phyloP scores from a whole-genome alignment of 2,113 vertebrate species.

The Lanius collurio region DNA sequence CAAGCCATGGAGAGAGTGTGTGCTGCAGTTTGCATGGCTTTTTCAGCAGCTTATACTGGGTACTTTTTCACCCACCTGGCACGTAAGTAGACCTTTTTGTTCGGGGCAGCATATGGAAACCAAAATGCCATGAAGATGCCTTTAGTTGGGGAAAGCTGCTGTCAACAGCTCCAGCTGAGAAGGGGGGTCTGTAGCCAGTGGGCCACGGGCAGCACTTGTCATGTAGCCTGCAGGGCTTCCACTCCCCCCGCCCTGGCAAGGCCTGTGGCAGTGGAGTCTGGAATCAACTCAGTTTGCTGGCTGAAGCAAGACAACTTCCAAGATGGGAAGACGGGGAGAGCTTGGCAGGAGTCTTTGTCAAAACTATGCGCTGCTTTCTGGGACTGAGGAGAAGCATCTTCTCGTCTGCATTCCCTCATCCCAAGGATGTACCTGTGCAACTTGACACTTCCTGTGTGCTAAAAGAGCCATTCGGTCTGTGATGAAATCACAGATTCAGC shows the following conservation, averaged over 20 bases:
- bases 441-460: too few relatives aligned
- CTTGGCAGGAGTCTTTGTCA: not conserved
- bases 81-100: not conserved
- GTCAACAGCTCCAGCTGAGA: not conserved
- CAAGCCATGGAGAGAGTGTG: not conserved
- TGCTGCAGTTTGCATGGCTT: not conserved
- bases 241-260: rapidly evolving
- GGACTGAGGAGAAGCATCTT: too few relatives aligned
- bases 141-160: not conserved
- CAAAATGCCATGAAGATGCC: not conserved
- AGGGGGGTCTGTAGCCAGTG: not conserved
- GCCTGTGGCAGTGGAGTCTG: not conserved
- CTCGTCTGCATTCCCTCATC: too few relatives aligned
- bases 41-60: not conserved
- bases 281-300: not conserved
- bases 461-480: too few relatives aligned
- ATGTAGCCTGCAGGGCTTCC: not conserved
- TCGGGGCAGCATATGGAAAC: not conserved
- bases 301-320: not conserved
- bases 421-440: too few relatives aligned
- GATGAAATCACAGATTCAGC: too few relatives aligned
- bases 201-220: not conserved
- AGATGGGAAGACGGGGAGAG: not conserved
- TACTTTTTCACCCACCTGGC: not conserved
- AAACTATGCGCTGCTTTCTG: not conserved